Conservation (phyloP, 2,113 vertebrate species). For the Xiphorhynchus elegans region DNA sequence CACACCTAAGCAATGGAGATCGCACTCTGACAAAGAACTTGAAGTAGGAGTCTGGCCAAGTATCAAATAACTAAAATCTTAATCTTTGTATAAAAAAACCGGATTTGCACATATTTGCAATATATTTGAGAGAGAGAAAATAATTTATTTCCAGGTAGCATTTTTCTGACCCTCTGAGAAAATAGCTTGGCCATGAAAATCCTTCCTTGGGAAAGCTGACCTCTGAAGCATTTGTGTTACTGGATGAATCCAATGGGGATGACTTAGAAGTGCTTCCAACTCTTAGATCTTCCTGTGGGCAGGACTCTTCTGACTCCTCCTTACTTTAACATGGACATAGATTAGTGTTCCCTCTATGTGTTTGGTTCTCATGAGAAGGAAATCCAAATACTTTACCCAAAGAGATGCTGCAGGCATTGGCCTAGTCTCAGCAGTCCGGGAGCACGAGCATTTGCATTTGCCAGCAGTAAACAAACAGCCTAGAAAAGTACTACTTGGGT, state of each 20-base stretch:
- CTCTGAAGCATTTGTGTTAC: neutral
- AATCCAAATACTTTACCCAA: neutral
- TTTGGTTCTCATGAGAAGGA: neutral
- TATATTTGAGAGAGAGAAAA: neutral
- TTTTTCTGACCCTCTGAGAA: neutral
- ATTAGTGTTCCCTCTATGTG: neutral
- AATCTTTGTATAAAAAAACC: neutral
- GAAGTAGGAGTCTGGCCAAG: neutral
- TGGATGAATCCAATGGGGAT: neutral
- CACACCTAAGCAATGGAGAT: neutral
- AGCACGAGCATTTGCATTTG: neutral
- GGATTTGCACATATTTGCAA: neutral
- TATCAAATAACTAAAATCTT: neutral
- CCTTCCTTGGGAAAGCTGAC: neutral
- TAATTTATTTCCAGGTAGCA: neutral
- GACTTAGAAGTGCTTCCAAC: neutral
- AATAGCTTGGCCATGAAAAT: neutral
- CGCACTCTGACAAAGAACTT: neutral
- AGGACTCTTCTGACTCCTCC: neutral
- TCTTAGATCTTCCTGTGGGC: neutral
- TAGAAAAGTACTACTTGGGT: neutral
- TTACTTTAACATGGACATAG: neutral
- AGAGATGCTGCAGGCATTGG: neutral
- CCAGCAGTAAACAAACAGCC: neutral
- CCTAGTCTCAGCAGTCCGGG: neutral